Percentiles rank a stretch among this genome's conserved stretches.
phyloP scores from a whole-genome alignment of 2,888 invertebrate genomes.

The Drosophila paramelanica region DNA sequence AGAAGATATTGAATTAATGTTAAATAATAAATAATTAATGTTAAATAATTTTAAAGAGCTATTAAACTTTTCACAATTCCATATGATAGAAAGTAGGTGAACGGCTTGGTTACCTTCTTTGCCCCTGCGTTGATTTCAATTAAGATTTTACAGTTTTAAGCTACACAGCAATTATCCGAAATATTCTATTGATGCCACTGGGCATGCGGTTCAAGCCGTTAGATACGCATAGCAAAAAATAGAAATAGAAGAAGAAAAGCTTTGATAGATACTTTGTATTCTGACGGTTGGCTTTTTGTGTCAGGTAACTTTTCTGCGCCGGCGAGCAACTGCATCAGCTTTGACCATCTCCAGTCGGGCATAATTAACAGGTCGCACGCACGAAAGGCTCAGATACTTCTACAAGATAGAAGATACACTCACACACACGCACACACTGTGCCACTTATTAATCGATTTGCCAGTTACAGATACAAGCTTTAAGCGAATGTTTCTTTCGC shows the following conservation, averaged over 20 bases:
- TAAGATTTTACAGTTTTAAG: conserved; percentile 43
- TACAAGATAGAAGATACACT: conserved; percentile 26
- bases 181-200: conserved; percentile 52
- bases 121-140: conserved; percentile 16
- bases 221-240: conserved; percentile 41
- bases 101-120: conserved; percentile 1
- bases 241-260: neutral
- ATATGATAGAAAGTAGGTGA: conserved; percentile 20
- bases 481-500: conserved; percentile 41
- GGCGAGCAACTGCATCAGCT: conserved; percentile 48
- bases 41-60: conserved; percentile 1
- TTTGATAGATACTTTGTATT: conserved; percentile 30
- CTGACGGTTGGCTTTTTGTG: conserved; percentile 47
- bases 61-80: neutral
- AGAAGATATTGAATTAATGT: neutral
- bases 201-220: conserved; percentile 51
- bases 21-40: neutral
- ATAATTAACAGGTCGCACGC: conserved; percentile 70
- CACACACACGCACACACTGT: conserved; percentile 36
- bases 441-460: conserved; percentile 78
- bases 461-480: conserved; percentile 25
- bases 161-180: conserved; percentile 33
- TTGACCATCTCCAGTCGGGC: conserved; percentile 67
- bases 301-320: conserved; percentile 25
- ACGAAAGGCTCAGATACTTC: conserved; percentile 20